These are phyloP conservation scores for Callopanchax toddi DNA, from an alignment of 2,113 vertebrate genomes.

Conservation along the genomic window DNA sequence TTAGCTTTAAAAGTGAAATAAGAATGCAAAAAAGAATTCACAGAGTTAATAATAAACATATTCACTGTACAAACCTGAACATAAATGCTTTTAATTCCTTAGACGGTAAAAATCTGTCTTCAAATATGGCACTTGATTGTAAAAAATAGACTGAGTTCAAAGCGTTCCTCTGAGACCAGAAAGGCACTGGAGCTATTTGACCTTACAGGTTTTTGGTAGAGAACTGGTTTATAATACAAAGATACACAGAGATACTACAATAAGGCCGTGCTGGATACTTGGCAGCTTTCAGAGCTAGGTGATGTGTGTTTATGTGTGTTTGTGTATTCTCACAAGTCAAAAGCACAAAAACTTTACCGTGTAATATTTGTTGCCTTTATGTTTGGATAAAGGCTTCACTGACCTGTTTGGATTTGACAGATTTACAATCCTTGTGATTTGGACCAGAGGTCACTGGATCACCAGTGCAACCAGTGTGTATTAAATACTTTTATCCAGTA, in stretches of 20 bases:
- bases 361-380: slow-evolving; percentile 2
- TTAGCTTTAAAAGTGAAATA: slow-evolving; percentile 29
- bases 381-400: slow-evolving; percentile 30
- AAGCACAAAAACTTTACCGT: slow-evolving; percentile 9
- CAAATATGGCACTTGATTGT: slow-evolving; percentile 49
- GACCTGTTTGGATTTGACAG: slow-evolving; percentile 43
- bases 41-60: slow-evolving; percentile 38
- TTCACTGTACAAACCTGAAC: slow-evolving; percentile 35
- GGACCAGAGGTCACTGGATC: slow-evolving; percentile 28
- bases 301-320: neutral
- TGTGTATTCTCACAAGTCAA: neutral
- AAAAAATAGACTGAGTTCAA: slow-evolving; percentile 67
- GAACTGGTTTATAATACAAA: slow-evolving; percentile 45
- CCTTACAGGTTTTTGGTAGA: slow-evolving; percentile 57
- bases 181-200: slow-evolving; percentile 73
- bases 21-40: slow-evolving; percentile 32
- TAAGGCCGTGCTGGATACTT: slow-evolving; percentile 61
- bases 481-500: slow-evolving; percentile 32
- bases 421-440: slow-evolving; percentile 28
- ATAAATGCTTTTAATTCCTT: slow-evolving; percentile 26
- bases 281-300: slow-evolving; percentile 44
- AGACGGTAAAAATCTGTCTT: slow-evolving; percentile 38
- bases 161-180: slow-evolving; percentile 65
- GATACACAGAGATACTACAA: slow-evolving; percentile 31
- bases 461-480: slow-evolving; percentile 43